Evolutionary conservation across 2,888 invertebrate genomes (phyloP).

Genomic region (Bugulina stolonifera): DNA sequence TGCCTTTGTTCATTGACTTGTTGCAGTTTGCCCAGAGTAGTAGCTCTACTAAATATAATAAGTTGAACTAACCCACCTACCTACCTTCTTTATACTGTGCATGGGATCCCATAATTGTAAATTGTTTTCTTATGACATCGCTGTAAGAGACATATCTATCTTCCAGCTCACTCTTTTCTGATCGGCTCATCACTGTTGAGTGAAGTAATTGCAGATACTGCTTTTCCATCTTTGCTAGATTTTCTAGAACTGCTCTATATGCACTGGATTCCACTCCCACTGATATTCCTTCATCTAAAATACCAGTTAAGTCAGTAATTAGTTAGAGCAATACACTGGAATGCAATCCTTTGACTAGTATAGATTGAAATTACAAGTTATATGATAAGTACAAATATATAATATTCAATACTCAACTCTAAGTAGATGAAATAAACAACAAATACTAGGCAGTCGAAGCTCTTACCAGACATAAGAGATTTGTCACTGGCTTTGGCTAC

Average conservation of each 20-base stretch:
- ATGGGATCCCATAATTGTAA: background rate
- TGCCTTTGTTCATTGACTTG: too few relatives aligned
- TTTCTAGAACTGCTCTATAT: background rate
- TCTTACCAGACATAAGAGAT: background rate
- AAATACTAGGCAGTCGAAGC: too few relatives aligned
- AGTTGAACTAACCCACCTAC: too few relatives aligned
- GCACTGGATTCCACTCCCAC: background rate
- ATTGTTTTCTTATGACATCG: background rate
- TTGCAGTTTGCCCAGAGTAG: too few relatives aligned
- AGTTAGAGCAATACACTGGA: too few relatives aligned
- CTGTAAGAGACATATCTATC: constrained; percentile 1
- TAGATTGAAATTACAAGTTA: too few relatives aligned
- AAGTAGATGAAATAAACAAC: too few relatives aligned
- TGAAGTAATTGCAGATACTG: constrained; percentile 8
- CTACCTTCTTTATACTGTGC: background rate
- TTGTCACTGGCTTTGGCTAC: background rate
- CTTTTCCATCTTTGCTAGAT: background rate
- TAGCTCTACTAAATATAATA: too few relatives aligned
- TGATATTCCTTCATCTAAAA: background rate
- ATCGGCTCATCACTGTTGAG: background rate
- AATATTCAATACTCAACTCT: too few relatives aligned
- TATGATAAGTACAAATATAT: too few relatives aligned
- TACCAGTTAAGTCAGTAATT: too few relatives aligned
- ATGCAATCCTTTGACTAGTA: too few relatives aligned
- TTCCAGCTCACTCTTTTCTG: background rate